Percentiles rank a stretch among this genome's conserved stretches.
These are phyloP conservation scores for Pristionchus japonicus DNA, from an alignment of 2,888 invertebrate genomes.

Conservation along the genomic window DNA sequence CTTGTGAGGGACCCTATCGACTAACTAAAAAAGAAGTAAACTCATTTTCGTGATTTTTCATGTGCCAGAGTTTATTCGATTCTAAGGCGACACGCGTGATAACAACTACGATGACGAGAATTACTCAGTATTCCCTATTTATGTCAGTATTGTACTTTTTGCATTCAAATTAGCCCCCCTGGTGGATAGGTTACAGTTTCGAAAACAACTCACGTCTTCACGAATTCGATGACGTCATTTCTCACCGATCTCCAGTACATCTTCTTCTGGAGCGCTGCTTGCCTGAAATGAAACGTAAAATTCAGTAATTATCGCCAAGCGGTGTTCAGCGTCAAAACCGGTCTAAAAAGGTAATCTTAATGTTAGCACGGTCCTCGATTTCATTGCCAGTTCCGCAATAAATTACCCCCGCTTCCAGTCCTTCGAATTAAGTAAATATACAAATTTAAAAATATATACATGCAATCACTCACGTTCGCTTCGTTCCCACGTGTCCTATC, in stretches of 20 bases:
- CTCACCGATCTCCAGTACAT: conserved; percentile 64
- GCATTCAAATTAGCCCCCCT: neutral
- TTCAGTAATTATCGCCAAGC: neutral
- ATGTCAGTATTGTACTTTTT: too few species aligned
- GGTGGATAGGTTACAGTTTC: neutral
- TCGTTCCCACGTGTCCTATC: conserved; percentile 65
- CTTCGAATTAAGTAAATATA: too few species aligned
- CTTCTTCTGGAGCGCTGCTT: conserved; percentile 60
- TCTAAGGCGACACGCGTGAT: too few species aligned
- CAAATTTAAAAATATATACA: neutral
- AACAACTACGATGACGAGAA: too few species aligned
- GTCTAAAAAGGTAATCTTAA: neutral
- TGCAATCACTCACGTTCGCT: conserved; percentile 57
- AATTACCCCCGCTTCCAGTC: too few species aligned
- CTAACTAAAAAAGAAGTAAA: too few species aligned
- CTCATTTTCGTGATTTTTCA: too few species aligned
- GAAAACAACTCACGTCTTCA: conserved; percentile 48
- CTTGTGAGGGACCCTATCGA: too few species aligned
- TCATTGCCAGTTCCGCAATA: too few species aligned
- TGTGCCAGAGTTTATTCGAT: too few species aligned
- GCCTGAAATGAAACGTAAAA: conserved; percentile 51
- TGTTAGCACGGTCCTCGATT: neutral
- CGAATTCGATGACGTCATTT: conserved; percentile 59
- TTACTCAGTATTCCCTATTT: too few species aligned
- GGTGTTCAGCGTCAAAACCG: neutral